These are phyloP conservation scores for Planococcus citri DNA, from an alignment of 1,140 invertebrate species.

Conservation along the genomic window DNA sequence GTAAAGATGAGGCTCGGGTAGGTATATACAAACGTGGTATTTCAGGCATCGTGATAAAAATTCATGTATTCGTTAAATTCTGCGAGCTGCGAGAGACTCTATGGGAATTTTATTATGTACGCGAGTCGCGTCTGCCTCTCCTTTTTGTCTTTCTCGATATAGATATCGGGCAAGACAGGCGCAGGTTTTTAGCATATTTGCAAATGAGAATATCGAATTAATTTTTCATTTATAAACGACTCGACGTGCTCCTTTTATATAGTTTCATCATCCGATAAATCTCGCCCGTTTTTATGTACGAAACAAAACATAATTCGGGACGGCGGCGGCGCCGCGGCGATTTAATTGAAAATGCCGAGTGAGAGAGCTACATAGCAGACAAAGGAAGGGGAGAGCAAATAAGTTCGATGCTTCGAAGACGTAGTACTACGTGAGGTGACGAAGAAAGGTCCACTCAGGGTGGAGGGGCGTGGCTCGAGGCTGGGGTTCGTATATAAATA, in stretches of 20 bases:
- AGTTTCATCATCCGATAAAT: background rate
- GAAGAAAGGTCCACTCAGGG: no score
- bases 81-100: background rate
- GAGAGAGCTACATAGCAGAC: background rate
- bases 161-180: no score
- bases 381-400: no score
- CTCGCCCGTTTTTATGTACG: background rate
- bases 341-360: conserved; percentile 4
- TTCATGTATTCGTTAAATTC: background rate
- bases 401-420: background rate
- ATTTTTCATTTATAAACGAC: background rate
- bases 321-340: background rate
- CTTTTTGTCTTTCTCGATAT: no score
- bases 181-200: background rate
- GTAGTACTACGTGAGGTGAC: no score
- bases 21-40: no score
- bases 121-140: no score
- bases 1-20: no score
- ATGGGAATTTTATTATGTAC: background rate
- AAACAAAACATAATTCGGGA: conserved; percentile 1
- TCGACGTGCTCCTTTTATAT: background rate
- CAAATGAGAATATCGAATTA: background rate
- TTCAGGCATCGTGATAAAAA: background rate
- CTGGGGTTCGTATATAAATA: background rate
- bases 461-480: background rate